phyloP scores from a whole-genome alignment of 1,140 invertebrate species.

The Eurosta solidaginis region DNA sequence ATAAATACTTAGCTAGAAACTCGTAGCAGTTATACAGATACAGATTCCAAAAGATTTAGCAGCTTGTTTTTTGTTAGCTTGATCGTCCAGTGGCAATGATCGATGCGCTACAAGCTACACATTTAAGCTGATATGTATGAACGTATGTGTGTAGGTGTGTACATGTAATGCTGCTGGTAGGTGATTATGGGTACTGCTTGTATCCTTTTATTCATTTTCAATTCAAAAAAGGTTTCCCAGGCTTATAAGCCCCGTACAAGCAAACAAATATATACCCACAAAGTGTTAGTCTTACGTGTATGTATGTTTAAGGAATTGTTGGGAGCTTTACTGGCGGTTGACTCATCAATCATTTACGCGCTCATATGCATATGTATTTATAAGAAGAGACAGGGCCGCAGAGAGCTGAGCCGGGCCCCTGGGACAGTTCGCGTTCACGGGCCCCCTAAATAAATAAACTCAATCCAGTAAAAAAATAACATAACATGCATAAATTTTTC shows the following conservation, averaged over 20 bases:
- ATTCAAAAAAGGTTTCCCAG: not conserved
- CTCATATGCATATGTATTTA: not conserved
- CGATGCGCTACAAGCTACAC: conserved; percentile 19
- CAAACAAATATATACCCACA: not conserved
- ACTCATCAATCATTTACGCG: conserved; percentile 4
- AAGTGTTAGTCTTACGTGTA: not conserved
- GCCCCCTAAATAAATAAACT: too few relatives aligned
- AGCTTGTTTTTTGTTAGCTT: not conserved
- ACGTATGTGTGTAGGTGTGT: too few relatives aligned
- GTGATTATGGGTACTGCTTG: not conserved
- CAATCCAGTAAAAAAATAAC: too few relatives aligned
- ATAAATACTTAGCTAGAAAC: not conserved
- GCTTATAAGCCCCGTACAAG: not conserved
- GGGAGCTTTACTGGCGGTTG: not conserved
- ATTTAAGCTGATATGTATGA: conserved; percentile 26
- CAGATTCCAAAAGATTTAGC: not conserved
- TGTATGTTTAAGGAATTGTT: not conserved
- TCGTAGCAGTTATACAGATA: not conserved
- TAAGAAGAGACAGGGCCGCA: too few relatives aligned
- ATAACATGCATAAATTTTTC: too few relatives aligned
- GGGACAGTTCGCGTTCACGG: too few relatives aligned
- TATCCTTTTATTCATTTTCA: not conserved
- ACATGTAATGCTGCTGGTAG: not conserved
- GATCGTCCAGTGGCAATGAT: not conserved
- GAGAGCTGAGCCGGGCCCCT: too few relatives aligned